These are phyloP conservation scores for Eupeodes latifasciatus DNA, from an alignment of 2,888 invertebrate species.

Conservation along the genomic window DNA sequence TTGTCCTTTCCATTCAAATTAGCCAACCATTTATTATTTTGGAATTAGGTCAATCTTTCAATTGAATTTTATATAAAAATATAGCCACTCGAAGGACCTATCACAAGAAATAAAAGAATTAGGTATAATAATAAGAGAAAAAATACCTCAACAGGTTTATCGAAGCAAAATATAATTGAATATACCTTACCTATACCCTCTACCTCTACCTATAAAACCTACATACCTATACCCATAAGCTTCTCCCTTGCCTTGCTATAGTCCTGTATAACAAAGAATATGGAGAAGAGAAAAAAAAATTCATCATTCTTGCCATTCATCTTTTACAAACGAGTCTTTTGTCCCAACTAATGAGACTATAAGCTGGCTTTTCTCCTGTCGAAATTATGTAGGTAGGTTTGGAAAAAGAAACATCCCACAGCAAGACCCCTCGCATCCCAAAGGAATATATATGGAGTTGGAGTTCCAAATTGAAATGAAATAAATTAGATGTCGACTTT, in stretches of 20 bases:
- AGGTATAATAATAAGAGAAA: background rate
- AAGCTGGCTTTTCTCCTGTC: conserved; percentile 54
- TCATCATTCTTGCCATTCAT: conserved; percentile 33
- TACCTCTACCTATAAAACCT: too few relatives aligned
- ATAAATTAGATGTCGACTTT: conserved; percentile 68
- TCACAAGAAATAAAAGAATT: too few relatives aligned
- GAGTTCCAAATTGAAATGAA: conserved; percentile 44
- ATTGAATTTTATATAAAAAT: background rate
- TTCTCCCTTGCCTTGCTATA: too few relatives aligned
- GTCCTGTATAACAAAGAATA: background rate
- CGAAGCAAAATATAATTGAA: background rate
- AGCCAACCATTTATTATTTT: background rate
- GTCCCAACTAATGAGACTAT: conserved; percentile 63
- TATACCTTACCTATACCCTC: background rate
- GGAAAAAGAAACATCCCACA: conserved; percentile 4
- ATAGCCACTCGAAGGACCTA: background rate
- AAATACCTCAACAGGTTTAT: conserved; percentile 2
- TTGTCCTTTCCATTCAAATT: background rate
- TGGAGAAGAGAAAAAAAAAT: background rate
- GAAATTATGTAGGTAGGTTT: background rate
- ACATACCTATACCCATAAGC: background rate
- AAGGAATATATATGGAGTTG: background rate
- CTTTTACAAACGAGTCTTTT: conserved; percentile 31
- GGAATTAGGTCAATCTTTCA: background rate
- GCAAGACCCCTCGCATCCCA: background rate